Evolutionary conservation across 1,140 invertebrate genomes (phyloP).

Genomic region (Nasonia vitripennis): DNA sequence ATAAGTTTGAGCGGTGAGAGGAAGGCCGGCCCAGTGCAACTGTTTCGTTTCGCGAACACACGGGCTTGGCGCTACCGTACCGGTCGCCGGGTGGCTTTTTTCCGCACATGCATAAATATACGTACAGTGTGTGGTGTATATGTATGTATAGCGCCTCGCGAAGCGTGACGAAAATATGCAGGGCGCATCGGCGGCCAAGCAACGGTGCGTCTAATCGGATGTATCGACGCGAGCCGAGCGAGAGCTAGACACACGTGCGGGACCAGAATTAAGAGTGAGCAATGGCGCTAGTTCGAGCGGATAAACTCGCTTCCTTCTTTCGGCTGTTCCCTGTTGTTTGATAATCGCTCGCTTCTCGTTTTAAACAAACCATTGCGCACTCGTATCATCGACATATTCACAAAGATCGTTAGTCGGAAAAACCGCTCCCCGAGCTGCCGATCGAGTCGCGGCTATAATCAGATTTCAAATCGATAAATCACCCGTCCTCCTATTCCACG

Average conservation of each 20-base stretch:
- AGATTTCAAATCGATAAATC: neutral
- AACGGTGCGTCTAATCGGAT: constrained; percentile 61
- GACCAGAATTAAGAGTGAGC: constrained; percentile 27
- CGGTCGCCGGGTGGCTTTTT: constrained; percentile 38
- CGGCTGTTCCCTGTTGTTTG: too few species aligned
- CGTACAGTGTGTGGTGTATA: too few species aligned
- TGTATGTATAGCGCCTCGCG: constrained; percentile 44
- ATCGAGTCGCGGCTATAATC: neutral
- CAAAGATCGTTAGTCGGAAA: neutral
- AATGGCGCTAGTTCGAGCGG: neutral
- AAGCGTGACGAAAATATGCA: constrained; percentile 62
- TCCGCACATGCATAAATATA: constrained; percentile 10
- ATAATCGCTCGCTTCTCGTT: too few species aligned
- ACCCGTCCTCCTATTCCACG: neutral
- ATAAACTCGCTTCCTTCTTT: too few species aligned
- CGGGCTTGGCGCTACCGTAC: neutral
- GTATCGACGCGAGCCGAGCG: constrained; percentile 51
- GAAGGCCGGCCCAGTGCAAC: too few species aligned
- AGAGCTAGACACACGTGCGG: constrained; percentile 43
- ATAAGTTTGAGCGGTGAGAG: too few species aligned
- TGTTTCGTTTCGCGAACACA: neutral
- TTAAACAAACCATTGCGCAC: too few species aligned
- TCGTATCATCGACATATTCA: neutral
- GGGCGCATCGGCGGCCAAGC: constrained; percentile 57
- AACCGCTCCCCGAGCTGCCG: neutral